A percentile compares a stretch with the other conserved stretches of the same genome.
phyloP scores from a whole-genome alignment of 2,888 invertebrate genomes.

The Temnothorax ravouxi region DNA sequence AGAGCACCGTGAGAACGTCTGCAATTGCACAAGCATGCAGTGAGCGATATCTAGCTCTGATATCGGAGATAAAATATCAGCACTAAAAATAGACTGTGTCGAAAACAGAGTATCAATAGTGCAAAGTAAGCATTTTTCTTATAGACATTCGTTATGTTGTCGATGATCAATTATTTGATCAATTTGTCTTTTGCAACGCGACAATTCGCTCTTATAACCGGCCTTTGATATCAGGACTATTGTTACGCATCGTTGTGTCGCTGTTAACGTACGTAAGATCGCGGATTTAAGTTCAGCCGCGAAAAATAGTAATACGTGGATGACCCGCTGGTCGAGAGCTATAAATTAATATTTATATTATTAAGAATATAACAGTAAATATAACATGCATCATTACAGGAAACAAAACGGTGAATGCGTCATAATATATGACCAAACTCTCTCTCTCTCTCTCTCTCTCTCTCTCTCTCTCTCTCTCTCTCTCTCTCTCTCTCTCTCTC shows the following conservation, averaged over 20 bases:
- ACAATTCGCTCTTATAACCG: not conserved
- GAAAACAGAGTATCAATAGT: not conserved
- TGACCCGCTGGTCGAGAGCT: not conserved
- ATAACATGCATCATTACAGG: not conserved
- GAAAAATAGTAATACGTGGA: not conserved
- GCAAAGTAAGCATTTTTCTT: not conserved
- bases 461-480: too few relatives aligned
- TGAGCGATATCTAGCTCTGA: not conserved
- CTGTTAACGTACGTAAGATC: not conserved
- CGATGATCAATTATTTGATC: conserved; percentile 15
- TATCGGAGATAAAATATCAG: conserved; percentile 8
- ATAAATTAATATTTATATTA: not conserved
- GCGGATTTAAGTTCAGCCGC: not conserved
- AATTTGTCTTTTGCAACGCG: not conserved
- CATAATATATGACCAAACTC: not conserved
- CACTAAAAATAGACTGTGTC: not conserved
- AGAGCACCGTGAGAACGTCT: not conserved
- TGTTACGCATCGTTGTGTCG: not conserved
- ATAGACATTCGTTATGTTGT: not conserved
- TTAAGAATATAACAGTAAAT: not conserved
- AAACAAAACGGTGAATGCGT: not conserved
- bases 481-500: too few relatives aligned
- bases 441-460: too few relatives aligned
- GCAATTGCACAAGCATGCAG: not conserved
- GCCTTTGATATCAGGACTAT: not conserved